phyloP scores from a whole-genome alignment of 1,140 invertebrate genomes.

The Muscidifurax raptorellus region DNA sequence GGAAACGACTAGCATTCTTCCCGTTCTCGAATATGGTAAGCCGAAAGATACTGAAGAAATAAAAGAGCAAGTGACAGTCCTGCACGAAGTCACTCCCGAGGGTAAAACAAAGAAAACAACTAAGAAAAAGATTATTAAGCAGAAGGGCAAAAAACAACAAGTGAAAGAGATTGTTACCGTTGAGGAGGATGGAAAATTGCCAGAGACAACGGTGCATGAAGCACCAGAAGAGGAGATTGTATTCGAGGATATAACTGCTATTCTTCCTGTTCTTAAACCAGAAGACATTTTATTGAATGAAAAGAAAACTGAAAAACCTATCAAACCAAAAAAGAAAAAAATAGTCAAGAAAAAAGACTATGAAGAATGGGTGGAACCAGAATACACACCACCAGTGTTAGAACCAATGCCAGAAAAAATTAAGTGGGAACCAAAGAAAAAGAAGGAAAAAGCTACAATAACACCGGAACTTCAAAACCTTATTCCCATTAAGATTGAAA shows the following conservation, averaged over 20 bases:
- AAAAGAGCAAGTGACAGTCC: too few species aligned
- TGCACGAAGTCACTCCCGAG: too few species aligned
- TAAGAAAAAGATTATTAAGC: slow-evolving; percentile 53
- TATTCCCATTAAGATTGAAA: slow-evolving; percentile 70
- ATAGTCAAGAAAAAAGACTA: slow-evolving; percentile 68
- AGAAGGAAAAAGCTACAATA: slow-evolving; percentile 69
- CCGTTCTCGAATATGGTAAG: too few species aligned
- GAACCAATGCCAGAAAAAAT: slow-evolving; percentile 73
- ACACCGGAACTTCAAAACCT: slow-evolving; percentile 60
- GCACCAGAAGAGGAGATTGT: slow-evolving; percentile 49
- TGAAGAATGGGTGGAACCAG: slow-evolving; percentile 72
- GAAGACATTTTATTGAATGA: background rate
- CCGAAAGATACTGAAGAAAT: slow-evolving; percentile 1
- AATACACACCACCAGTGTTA: slow-evolving; percentile 72
- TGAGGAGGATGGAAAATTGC: slow-evolving; percentile 72
- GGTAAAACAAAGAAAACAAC: slow-evolving; percentile 53
- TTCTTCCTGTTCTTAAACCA: too few species aligned
- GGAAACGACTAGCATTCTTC: too few species aligned
- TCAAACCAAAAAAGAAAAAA: slow-evolving; percentile 67
- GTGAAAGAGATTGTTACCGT: slow-evolving; percentile 74
- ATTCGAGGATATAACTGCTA: slow-evolving; percentile 59
- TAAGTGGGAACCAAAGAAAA: slow-evolving; percentile 70
- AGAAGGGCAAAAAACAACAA: slow-evolving; percentile 70
- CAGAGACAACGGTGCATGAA: slow-evolving; percentile 64
- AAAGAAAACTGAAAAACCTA: slow-evolving; percentile 1